A percentile compares a stretch with the other conserved stretches of the same genome.
These are phyloP conservation scores for Odocoileus hemionus DNA, from an alignment of 2,113 vertebrate genomes.

Conservation along the genomic window DNA sequence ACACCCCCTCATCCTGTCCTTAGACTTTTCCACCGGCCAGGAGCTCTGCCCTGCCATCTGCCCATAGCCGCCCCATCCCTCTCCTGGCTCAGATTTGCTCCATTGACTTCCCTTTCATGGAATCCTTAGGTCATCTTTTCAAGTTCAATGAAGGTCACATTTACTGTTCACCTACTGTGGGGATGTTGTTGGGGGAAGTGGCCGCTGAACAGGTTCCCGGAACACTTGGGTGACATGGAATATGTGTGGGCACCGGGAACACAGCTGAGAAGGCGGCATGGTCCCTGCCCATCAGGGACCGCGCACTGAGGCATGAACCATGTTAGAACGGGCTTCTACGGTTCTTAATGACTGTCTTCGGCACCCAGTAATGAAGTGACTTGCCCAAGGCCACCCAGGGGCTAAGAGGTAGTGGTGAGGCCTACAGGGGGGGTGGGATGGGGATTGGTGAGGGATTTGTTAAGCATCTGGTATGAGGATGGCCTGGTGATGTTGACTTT, in stretches of 20 bases:
- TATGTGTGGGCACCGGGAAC: not conserved
- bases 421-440: not conserved
- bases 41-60: not conserved
- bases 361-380: not conserved
- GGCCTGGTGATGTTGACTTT: not conserved
- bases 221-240: not conserved
- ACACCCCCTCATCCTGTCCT: not conserved
- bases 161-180: not conserved
- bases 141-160: conserved; percentile 50
- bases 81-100: not conserved
- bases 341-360: not conserved
- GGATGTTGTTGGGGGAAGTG: not conserved
- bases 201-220: not conserved
- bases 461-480: not conserved
- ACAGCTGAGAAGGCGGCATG: not conserved
- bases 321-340: accelerated
- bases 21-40: not conserved
- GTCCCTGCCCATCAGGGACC: not conserved
- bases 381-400: not conserved
- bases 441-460: not conserved
- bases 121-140: conserved; percentile 24
- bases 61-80: accelerated
- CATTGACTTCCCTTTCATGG: not conserved
- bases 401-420: not conserved
- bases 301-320: not conserved